phyloP scores from a whole-genome alignment of 2,797 vertebrate species.

The Sphaeramia orbicularis region DNA sequence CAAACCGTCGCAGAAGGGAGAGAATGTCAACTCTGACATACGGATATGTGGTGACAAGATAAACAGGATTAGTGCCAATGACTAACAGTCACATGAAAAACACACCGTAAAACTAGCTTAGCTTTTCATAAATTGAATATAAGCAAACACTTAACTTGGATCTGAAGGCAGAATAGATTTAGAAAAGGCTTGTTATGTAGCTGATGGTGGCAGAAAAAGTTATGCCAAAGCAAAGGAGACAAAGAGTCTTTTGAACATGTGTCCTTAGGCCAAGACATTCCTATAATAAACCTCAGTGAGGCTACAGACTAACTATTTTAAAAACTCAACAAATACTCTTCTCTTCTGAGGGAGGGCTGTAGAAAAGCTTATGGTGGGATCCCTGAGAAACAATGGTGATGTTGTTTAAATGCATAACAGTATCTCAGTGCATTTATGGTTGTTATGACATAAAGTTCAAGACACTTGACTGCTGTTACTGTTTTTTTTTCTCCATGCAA shows the following conservation, averaged over 20 bases:
- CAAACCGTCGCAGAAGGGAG: slow-evolving; percentile 29
- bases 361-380: slow-evolving; percentile 16
- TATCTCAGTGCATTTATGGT: slow-evolving; percentile 1
- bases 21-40: slow-evolving; percentile 28
- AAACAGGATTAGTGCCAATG: slow-evolving; percentile 40
- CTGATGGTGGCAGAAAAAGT: slow-evolving; percentile 11
- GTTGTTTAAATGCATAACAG: slow-evolving; percentile 38
- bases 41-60: slow-evolving; percentile 39
- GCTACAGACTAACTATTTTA: slow-evolving; percentile 10
- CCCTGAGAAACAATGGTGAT: slow-evolving; percentile 35
- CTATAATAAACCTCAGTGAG: slow-evolving; percentile 12
- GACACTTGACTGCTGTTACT: slow-evolving; percentile 1
- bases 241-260: slow-evolving; percentile 36
- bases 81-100: slow-evolving; percentile 37
- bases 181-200: slow-evolving; percentile 10
- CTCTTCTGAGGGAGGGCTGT: slow-evolving; percentile 25
- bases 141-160: slow-evolving; percentile 18
- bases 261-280: slow-evolving; percentile 35
- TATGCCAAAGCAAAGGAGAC: slow-evolving; percentile 8
- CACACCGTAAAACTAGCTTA: slow-evolving; percentile 21
- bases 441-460: slow-evolving; percentile 11
- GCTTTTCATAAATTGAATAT: slow-evolving; percentile 25
- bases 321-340: slow-evolving; percentile 37
- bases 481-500: slow-evolving; percentile 5
- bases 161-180: slow-evolving; percentile 12